A percentile compares a stretch with the other conserved stretches of the same genome.
These are phyloP conservation scores for Mesorhabditis spiculigera DNA, from an alignment of 2,888 invertebrate genomes.

Conservation along the genomic window DNA sequence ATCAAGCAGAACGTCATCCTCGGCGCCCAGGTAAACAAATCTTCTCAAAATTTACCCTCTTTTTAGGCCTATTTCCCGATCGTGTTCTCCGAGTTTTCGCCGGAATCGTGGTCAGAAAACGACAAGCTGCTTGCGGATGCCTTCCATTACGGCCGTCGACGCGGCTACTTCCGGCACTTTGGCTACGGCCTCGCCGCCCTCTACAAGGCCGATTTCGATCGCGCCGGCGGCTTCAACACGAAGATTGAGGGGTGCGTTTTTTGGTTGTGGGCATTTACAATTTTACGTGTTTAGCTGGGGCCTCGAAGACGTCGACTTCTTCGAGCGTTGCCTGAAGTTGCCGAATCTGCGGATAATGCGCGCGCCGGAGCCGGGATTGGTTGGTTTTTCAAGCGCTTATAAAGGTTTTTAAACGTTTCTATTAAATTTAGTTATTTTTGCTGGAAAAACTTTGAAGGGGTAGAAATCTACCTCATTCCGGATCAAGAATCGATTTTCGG, in stretches of 20 bases:
- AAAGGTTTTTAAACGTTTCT: background rate
- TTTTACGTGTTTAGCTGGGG: constrained; percentile 71
- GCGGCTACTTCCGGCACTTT: constrained; percentile 89
- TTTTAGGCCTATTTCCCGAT: constrained; percentile 77
- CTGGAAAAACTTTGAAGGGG: too few species aligned
- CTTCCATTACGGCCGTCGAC: constrained; percentile 44
- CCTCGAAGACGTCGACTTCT: constrained; percentile 90
- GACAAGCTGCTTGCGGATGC: constrained; percentile 49
- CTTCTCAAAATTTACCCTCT: background rate
- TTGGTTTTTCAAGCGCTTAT: background rate
- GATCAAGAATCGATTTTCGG: too few species aligned
- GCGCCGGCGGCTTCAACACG: constrained; percentile 82
- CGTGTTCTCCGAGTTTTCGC: constrained; percentile 90
- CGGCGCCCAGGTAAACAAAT: constrained; percentile 63
- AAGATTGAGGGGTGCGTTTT: constrained; percentile 74
- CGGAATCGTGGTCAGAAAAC: constrained; percentile 60
- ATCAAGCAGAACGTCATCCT: constrained; percentile 62
- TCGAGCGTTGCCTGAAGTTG: constrained; percentile 67
- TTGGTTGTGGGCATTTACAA: background rate
- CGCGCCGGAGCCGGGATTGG: constrained; percentile 79
- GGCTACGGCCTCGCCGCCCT: constrained; percentile 91
- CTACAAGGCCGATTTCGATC: constrained; percentile 67
- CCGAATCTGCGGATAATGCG: constrained; percentile 75
- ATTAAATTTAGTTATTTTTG: background rate
- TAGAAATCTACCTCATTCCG: too few species aligned